Evolutionary conservation across 2,888 invertebrate genomes (phyloP), one percentile per base, ranked within the genome.

Genomic region (Drosophila aldrichi): DNA sequence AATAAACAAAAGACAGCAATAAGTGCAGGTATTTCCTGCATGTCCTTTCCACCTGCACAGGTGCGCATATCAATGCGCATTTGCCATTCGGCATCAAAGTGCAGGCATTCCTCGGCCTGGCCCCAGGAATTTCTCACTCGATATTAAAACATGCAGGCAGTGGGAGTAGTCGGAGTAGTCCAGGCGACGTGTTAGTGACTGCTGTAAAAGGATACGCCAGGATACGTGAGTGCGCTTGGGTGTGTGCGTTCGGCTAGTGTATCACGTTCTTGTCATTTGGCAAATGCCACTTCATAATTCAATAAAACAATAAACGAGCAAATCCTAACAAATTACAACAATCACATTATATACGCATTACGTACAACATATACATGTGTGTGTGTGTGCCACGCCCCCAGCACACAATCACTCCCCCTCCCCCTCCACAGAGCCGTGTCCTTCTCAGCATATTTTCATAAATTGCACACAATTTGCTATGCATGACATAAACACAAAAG

Each of bases 241-340:
- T 32, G 9, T 32, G 54, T 29, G 32, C 48, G 43, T 38, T 29
- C 12, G 34, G 41, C 36, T 44, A 74, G 70, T 66, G 80, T 73
- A 72, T 74, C 90, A 90, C 90, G 90, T 91, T 67, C 74, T 44
- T 63, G 79, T 81, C 86, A 91, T 90, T 91, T 88, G 75, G 70
- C 76, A 82, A 78, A 79, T 88, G 77, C 80, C 88, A 91, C 89
- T 91, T 86, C 90, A 91, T 91, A 91, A 91, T 91, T 91, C 90
- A 91, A 91, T 91, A 89, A 91, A 91, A 91, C 86, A 91, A 91
- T 90, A 88, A 91, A 89, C 68, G 58, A 65, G 74, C 49, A 79
- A 89, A 87, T 89, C 82, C 84, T 74, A 76, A 90, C 78, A 82
- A 86, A 86, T 84, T 80, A 81, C 77, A 77, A 79, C 81, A 89